A percentile compares a stretch with the other conserved stretches of the same genome.
Evolutionary conservation across 2,113 vertebrate species (phyloP).

Genomic region (Oncorhynchus mykiss): DNA sequence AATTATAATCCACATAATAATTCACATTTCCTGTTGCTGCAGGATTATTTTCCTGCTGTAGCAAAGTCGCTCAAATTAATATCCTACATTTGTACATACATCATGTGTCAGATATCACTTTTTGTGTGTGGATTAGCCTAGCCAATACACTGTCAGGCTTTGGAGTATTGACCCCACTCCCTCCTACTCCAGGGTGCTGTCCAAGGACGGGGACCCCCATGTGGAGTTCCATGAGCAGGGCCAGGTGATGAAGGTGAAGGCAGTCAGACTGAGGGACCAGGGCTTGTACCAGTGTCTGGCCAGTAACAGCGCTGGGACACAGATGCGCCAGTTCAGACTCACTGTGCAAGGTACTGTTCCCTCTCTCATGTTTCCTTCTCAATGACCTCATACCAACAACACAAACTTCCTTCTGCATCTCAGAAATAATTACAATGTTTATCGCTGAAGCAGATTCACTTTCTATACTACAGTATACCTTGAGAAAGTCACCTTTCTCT

Average conservation of each 20-base stretch:
- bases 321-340: constrained; percentile 80
- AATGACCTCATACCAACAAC: background rate
- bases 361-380: background rate
- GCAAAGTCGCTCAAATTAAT: too few species aligned
- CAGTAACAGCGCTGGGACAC: constrained; percentile 82
- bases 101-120: background rate
- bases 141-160: background rate
- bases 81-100: too few species aligned
- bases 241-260: constrained; percentile 77
- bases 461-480: too few species aligned
- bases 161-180: background rate
- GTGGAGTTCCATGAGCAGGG: constrained; percentile 74
- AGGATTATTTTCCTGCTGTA: too few species aligned
- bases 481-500: background rate
- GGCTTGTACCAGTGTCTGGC: constrained; percentile 84
- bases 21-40: too few species aligned
- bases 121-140: background rate
- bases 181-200: constrained; percentile 69
- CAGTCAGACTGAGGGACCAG: constrained; percentile 75
- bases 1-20: too few species aligned
- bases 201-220: constrained; percentile 67
- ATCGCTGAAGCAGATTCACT: background rate
- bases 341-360: constrained; percentile 73
- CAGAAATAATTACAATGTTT: background rate
- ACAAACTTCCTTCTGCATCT: background rate